A percentile compares a stretch with the other conserved stretches of the same genome.
phyloP scores from a whole-genome alignment of 2,888 invertebrate species.

The Pinctada fucata region DNA sequence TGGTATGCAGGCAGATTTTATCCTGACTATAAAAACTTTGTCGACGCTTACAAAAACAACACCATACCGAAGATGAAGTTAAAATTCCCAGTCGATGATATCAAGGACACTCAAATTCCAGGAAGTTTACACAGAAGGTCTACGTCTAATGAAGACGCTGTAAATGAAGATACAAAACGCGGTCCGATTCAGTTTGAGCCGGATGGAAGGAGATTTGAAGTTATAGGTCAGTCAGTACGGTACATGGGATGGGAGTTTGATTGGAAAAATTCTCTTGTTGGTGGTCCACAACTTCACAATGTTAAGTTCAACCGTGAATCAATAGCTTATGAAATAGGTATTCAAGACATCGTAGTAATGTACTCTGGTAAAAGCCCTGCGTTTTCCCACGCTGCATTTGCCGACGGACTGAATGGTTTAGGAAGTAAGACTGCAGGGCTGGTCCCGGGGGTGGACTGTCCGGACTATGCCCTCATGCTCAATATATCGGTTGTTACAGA shows the following conservation, averaged over 20 bases:
- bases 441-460: conserved; percentile 71
- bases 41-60: conserved; percentile 49
- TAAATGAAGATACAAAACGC: conserved; percentile 47
- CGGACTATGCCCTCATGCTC: conserved; percentile 62
- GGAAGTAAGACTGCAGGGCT: conserved; percentile 64
- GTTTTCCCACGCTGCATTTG: conserved; percentile 60
- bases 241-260: conserved; percentile 71
- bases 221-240: conserved; percentile 58
- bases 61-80: conserved; percentile 42
- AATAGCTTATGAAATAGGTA: conserved; percentile 72
- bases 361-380: conserved; percentile 67
- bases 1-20: conserved; percentile 63
- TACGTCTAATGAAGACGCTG: conserved; percentile 2
- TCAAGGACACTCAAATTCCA: conserved; percentile 3
- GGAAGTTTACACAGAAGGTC: conserved; percentile 56
- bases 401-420: conserved; percentile 65
- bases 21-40: conserved; percentile 51
- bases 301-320: conserved; percentile 62
- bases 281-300: conserved; percentile 63
- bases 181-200: conserved; percentile 66
- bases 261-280: conserved; percentile 60
- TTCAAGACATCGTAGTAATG: conserved; percentile 69
- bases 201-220: conserved; percentile 62
- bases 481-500: conserved; percentile 48
- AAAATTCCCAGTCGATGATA: conserved; percentile 21